phyloP scores from a whole-genome alignment of 2,797 vertebrate genomes.

The Rhincodon typus region DNA sequence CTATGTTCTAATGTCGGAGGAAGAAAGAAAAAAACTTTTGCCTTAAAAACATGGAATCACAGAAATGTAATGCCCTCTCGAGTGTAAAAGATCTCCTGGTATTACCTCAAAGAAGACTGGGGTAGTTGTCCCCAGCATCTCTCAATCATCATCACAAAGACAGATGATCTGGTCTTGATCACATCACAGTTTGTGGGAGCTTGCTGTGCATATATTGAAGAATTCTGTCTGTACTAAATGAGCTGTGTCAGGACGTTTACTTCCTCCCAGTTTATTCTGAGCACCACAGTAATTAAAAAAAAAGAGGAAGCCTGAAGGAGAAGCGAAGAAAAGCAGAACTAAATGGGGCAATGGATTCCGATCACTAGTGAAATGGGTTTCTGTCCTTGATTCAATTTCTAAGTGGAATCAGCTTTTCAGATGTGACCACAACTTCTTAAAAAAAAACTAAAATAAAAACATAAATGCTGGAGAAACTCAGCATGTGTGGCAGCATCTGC shows the following conservation, averaged over 20 bases:
- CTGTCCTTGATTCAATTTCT: not conserved
- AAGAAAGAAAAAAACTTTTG: no score
- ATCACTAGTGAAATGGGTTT: not conserved
- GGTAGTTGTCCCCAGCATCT: no score
- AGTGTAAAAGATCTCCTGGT: no score
- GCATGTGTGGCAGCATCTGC: not conserved
- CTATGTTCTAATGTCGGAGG: no score
- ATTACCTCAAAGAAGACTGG: no score
- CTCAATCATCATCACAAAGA: no score
- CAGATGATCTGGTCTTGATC: no score
- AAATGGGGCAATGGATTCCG: not conserved
- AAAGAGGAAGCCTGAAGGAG: not conserved
- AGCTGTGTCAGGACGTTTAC: not conserved
- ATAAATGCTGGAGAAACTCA: not conserved
- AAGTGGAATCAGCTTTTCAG: not conserved
- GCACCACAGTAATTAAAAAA: not conserved
- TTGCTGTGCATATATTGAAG: not conserved
- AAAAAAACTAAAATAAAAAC: not conserved
- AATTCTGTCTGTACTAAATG: not conserved
- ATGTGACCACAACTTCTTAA: not conserved
- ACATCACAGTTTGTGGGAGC: no score
- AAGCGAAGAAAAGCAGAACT: not conserved
- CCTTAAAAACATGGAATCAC: no score
- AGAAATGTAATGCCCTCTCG: no score
- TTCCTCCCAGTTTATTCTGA: not conserved